Base-by-base conservation (phyloP, 2,113 vertebrate species). In the Periophthalmodon schlosseri region DNA sequence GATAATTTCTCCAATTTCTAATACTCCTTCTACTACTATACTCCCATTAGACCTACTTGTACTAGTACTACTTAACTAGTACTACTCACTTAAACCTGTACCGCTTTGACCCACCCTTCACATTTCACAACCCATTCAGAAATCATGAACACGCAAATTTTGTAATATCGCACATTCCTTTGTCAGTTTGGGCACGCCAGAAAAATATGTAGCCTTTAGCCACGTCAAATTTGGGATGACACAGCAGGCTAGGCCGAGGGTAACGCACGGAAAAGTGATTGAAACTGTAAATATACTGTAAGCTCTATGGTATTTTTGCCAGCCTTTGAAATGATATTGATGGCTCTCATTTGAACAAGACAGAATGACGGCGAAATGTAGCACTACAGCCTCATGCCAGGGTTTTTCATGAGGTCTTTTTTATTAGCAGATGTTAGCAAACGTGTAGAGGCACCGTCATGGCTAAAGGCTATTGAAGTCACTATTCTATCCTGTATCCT, bases 111-210 rank as follows among this genome's bases (percentile, higher is more conserved):
- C 9, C 5, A 65, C 18, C 14, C 33, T 21, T 28, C 70, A 76
- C 68, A 64, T 10, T 82, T 76, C 65, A 67, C 12, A 39, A 71
- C 76, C 71, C 77, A 69, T 78, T 57, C 72, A 50, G 60, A 81
- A 74, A 84, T 87, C 82, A 78, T 77, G 78, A 82, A 74, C 46
- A 72, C 54, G 50, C 65, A 77, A 79, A n/a, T 87, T 87, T 79
- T 73, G 70, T 75, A 84, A 87, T 74, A 84, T 84, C 34, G 74
- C 64, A 79, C 90, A 92, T 92, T 90, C 92, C 85, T 78, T 12
- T 70, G 72, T 90, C 39, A 74, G 92, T 92, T 88, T 66, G 86
- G 87, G 78, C 93, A 84, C 74, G 93, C 87, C 66, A 52, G 6
- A 75, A 69, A 89, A 89, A 88, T 83, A 61, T 78, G 75, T 79